A percentile compares a stretch with the other conserved stretches of the same genome.
These are phyloP conservation scores for Trigoniulus corallinus DNA, from an alignment of 1,140 invertebrate genomes.

Conservation along the genomic window DNA sequence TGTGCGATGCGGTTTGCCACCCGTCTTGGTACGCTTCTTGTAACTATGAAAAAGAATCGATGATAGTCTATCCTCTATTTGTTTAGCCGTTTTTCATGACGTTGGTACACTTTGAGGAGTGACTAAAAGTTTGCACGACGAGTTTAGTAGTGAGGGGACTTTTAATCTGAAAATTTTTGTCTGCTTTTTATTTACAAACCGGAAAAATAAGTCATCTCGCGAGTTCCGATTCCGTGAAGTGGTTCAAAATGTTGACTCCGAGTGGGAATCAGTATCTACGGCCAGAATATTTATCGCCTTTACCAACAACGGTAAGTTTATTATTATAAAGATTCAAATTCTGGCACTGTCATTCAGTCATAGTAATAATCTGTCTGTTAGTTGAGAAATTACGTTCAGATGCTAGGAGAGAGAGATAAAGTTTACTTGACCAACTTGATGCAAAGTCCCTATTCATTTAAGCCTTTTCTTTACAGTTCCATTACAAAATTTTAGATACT, in stretches of 20 bases:
- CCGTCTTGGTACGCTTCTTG: too few species aligned
- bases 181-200: too few species aligned
- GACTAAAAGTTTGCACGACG: too few species aligned
- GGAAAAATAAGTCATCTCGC: neutral
- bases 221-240: neutral
- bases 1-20: too few species aligned
- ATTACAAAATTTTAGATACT: neutral
- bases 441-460: neutral
- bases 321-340: neutral
- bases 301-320: slow-evolving; percentile 69
- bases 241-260: slow-evolving; percentile 60
- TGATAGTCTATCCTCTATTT: too few species aligned
- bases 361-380: neutral
- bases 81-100: too few species aligned
- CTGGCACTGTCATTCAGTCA: neutral
- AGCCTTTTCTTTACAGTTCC: neutral
- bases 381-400: neutral
- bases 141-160: too few species aligned
- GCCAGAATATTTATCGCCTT: slow-evolving; percentile 78
- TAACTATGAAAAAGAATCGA: too few species aligned
- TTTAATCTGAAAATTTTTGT: too few species aligned
- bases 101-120: too few species aligned
- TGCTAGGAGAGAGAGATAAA: neutral
- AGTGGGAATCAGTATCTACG: slow-evolving; percentile 82
- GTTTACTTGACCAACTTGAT: neutral